phyloP scores from a whole-genome alignment of 1,140 invertebrate species.

The Papilio polyxenes region DNA sequence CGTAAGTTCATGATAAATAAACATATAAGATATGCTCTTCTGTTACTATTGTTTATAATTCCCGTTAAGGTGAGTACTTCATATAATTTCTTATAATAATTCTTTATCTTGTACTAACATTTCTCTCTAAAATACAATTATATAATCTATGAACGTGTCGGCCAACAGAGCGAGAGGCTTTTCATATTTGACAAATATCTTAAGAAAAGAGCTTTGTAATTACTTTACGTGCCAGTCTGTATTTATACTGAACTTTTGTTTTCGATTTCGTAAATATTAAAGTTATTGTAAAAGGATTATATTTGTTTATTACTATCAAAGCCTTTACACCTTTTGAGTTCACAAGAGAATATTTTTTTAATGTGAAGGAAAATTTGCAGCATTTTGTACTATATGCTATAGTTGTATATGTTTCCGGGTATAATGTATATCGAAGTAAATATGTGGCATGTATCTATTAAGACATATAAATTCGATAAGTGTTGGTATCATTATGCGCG shows the following conservation, averaged over 20 bases:
- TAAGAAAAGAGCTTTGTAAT: slow-evolving; percentile 14
- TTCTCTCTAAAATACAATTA: not conserved
- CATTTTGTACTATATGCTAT: not conserved
- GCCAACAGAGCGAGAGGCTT: not conserved
- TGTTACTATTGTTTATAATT: too few species aligned
- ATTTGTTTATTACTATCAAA: not conserved
- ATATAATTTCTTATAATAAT: too few species aligned
- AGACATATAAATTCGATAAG: slow-evolving; percentile 8
- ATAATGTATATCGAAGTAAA: not conserved
- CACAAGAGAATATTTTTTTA: too few species aligned
- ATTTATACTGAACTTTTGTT: slow-evolving; percentile 16
- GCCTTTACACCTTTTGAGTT: too few species aligned
- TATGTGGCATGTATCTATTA: not conserved
- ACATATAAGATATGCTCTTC: too few species aligned
- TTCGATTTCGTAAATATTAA: not conserved
- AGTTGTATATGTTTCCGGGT: not conserved
- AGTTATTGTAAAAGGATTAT: not conserved
- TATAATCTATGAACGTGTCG: not conserved
- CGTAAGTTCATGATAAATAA: too few species aligned
- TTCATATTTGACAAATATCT: slow-evolving; percentile 20
- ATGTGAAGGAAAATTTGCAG: too few species aligned
- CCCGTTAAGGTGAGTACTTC: too few species aligned
- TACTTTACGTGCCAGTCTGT: not conserved
- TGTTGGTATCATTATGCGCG: slow-evolving; percentile 1
- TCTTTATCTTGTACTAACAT: not conserved